phyloP scores from a whole-genome alignment of 2,113 vertebrate species.

The Taurulus bubalis region DNA sequence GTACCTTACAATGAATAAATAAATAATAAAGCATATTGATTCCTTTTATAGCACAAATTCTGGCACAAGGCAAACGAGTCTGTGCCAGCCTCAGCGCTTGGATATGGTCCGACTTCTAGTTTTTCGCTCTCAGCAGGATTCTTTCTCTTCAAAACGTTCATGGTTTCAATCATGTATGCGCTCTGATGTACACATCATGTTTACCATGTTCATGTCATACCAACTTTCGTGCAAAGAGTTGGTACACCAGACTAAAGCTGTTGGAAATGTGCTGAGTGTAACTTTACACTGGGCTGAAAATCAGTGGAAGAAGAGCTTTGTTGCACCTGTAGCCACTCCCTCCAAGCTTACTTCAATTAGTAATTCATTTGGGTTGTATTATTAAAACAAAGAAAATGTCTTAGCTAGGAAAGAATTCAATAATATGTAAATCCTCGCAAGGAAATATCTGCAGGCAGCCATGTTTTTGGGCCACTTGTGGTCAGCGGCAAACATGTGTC shows the following conservation, averaged over 20 bases:
- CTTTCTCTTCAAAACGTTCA: slow-evolving; percentile 35
- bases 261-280: background rate
- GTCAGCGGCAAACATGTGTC: too few species aligned
- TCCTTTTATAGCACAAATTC: slow-evolving; percentile 44
- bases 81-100: slow-evolving; percentile 24
- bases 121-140: background rate
- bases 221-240: too few species aligned
- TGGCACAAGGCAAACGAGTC: slow-evolving; percentile 29
- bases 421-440: too few species aligned
- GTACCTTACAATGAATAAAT: slow-evolving; percentile 57
- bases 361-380: too few species aligned
- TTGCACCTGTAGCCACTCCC: background rate
- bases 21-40: slow-evolving; percentile 56
- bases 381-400: too few species aligned
- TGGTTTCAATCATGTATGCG: background rate
- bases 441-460: too few species aligned
- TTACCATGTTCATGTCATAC: background rate
- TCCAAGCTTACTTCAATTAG: background rate
- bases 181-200: background rate
- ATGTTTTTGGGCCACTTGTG: too few species aligned
- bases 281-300: background rate
- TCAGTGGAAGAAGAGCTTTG: background rate
- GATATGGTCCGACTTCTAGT: slow-evolving; percentile 22
- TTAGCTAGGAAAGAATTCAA: too few species aligned
- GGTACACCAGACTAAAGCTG: background rate